These are phyloP conservation scores for Botia kubotai DNA, from an alignment of 2,797 vertebrate genomes.

Conservation along the genomic window DNA sequence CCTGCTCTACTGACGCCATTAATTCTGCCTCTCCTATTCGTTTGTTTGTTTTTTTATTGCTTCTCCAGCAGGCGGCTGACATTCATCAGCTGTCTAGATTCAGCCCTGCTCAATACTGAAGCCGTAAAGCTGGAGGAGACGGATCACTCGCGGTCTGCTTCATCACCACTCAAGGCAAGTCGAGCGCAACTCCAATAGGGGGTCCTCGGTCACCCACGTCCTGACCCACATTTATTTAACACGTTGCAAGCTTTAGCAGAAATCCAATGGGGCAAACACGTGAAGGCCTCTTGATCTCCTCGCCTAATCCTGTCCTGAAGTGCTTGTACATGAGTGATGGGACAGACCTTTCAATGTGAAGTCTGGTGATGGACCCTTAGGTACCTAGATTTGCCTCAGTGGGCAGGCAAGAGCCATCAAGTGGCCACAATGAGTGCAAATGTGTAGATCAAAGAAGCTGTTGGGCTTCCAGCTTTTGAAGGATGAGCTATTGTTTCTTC, in stretches of 20 bases:
- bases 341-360: slow-evolving; percentile 24
- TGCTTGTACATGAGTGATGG: slow-evolving; percentile 35
- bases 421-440: slow-evolving; percentile 50
- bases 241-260: slow-evolving; percentile 20
- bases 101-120: slow-evolving; percentile 73
- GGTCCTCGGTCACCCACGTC: slow-evolving; percentile 4
- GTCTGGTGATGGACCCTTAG: slow-evolving; percentile 29
- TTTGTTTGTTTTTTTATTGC: slow-evolving; percentile 72
- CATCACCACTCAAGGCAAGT: slow-evolving; percentile 53
- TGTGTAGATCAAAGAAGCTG: slow-evolving; percentile 34
- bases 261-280: slow-evolving; percentile 16
- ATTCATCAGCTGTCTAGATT: slow-evolving; percentile 68
- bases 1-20: slow-evolving; percentile 67
- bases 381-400: slow-evolving; percentile 37
- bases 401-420: slow-evolving; percentile 43
- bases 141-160: slow-evolving; percentile 63
- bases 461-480: slow-evolving; percentile 20
- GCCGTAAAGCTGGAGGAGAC: slow-evolving; percentile 66
- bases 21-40: slow-evolving; percentile 71
- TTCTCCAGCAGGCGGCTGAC: slow-evolving; percentile 69
- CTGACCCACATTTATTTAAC: slow-evolving; percentile 36
- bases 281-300: slow-evolving; percentile 43
- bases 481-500: slow-evolving; percentile 44
- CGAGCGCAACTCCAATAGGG: slow-evolving; percentile 35
- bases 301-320: slow-evolving; percentile 18